phyloP scores from a whole-genome alignment of 2,113 vertebrate species.

The Brachypodius melanocephalos region DNA sequence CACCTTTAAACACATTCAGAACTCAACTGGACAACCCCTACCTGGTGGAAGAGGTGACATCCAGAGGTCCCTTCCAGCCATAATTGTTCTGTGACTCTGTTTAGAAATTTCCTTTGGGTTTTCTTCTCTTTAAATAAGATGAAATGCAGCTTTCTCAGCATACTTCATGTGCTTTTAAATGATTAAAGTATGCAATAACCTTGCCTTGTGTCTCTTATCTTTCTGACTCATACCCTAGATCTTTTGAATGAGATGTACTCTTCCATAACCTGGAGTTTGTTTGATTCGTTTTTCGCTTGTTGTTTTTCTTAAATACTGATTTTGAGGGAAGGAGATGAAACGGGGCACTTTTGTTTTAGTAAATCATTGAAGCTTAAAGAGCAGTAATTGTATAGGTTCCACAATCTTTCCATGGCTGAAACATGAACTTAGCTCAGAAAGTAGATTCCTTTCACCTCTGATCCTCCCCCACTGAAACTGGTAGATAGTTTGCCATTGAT shows the following conservation, averaged over 20 bases:
- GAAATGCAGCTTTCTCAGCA: background rate
- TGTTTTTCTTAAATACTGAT: background rate
- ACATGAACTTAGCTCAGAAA: background rate
- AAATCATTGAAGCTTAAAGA: conserved; percentile 30
- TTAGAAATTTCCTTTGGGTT: background rate
- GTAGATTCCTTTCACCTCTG: conserved; percentile 20
- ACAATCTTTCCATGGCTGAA: conserved; percentile 4
- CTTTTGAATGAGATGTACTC: background rate
- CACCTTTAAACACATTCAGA: background rate
- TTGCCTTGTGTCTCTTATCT: background rate
- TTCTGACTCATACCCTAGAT: background rate
- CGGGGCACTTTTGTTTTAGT: background rate
- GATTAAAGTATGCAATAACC: background rate
- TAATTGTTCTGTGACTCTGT: background rate
- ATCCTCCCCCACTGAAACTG: background rate
- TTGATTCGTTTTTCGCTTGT: background rate
- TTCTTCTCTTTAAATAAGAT: background rate
- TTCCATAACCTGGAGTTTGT: background rate
- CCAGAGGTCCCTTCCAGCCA: background rate
- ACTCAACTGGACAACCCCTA: background rate
- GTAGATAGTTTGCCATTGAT: conserved; percentile 12
- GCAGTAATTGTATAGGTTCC: background rate
- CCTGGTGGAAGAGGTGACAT: background rate
- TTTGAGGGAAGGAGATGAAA: background rate
- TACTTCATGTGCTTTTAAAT: background rate